A percentile compares a stretch with the other conserved stretches of the same genome.
phyloP scores from a whole-genome alignment of 2,888 invertebrate species.

The Polietes domitor region DNA sequence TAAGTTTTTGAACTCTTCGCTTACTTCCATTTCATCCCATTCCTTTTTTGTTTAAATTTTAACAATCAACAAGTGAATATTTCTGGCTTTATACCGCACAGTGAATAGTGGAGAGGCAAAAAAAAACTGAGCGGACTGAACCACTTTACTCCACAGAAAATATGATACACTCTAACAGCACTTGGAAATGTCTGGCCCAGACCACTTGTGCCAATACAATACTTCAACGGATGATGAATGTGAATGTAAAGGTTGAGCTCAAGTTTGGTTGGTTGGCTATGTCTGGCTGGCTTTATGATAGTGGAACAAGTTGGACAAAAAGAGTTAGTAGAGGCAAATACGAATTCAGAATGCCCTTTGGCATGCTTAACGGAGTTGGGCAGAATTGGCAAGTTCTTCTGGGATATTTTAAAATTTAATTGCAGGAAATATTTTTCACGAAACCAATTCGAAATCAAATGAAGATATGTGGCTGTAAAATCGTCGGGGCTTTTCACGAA shows the following conservation, averaged over 20 bases:
- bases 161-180: slow-evolving; percentile 48
- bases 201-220: slow-evolving; percentile 49
- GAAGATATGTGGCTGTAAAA: too few relatives aligned
- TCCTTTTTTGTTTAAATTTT: not conserved
- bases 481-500: too few relatives aligned
- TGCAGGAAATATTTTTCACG: too few relatives aligned
- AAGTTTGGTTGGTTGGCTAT: not conserved
- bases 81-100: not conserved
- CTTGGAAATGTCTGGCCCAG: slow-evolving; percentile 64
- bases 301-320: not conserved
- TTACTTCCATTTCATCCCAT: too few relatives aligned
- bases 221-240: slow-evolving; percentile 18
- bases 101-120: not conserved
- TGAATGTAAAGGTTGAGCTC: slow-evolving; percentile 11
- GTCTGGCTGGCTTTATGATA: not conserved
- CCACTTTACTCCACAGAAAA: slow-evolving; percentile 16
- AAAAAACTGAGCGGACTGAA: not conserved
- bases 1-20: too few relatives aligned
- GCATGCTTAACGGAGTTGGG: too few relatives aligned
- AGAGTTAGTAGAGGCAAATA: not conserved
- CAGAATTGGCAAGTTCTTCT: too few relatives aligned
- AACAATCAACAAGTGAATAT: slow-evolving; percentile 21
- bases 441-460: too few relatives aligned
- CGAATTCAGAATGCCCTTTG: too few relatives aligned
- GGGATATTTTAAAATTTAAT: too few relatives aligned